Conservation (phyloP, 1,140 invertebrate species). For the Drosophila lacteicornis region DNA sequence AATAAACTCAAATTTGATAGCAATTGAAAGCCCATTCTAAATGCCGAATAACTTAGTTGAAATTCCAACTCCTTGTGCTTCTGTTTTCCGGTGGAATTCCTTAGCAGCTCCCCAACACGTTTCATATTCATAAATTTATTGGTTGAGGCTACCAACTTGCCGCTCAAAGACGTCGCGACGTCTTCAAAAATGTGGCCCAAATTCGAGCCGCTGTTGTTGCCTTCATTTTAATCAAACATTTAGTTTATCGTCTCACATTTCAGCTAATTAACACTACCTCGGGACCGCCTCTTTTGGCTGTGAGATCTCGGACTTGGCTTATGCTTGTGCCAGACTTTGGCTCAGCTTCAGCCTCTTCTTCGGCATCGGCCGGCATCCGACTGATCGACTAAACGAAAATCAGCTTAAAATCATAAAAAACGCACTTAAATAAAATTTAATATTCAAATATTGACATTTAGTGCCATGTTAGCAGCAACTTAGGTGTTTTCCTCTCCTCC, state of each 20-base stretch:
- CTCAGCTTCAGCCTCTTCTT: constrained; percentile 1
- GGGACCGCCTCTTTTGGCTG: constrained; percentile 66
- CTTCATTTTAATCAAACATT: constrained; percentile 77
- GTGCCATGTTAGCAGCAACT: constrained; percentile 83
- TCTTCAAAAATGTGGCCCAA: constrained; percentile 42
- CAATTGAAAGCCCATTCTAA: constrained; percentile 9
- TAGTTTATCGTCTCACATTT: constrained; percentile 83
- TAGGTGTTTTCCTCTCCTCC: constrained; percentile 55
- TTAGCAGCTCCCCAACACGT: constrained; percentile 9
- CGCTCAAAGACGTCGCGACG: constrained; percentile 20
- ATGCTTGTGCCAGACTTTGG: not conserved
- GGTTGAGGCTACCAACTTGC: constrained; percentile 51
- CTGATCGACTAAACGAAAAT: constrained; percentile 77
- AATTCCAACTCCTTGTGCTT: constrained; percentile 10
- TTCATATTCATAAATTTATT: constrained; percentile 62
- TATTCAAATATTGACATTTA: constrained; percentile 85
- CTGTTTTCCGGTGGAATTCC: constrained; percentile 25
- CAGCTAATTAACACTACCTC: constrained; percentile 77
- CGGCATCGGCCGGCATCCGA: constrained; percentile 37
- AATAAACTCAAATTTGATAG: not conserved
- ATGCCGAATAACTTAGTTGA: not conserved
- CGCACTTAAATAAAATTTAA: constrained; percentile 84
- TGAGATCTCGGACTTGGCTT: constrained; percentile 17
- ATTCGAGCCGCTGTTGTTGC: constrained; percentile 56
- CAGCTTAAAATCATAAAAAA: constrained; percentile 82